These are phyloP conservation scores for Temnothorax longispinosus DNA, from an alignment of 1,140 invertebrate genomes.

Conservation along the genomic window DNA sequence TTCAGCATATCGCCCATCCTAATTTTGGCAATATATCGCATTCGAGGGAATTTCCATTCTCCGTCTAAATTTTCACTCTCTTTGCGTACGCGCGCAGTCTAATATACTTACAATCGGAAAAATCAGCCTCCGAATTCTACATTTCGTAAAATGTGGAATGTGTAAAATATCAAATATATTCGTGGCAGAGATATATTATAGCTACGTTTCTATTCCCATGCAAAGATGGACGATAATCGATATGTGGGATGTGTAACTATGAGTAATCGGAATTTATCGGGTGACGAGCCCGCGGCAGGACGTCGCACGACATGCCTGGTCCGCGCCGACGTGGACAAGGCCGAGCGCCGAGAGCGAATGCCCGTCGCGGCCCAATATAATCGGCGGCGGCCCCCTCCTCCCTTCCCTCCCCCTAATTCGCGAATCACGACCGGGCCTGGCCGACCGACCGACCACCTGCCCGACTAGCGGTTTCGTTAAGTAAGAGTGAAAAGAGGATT, in stretches of 20 bases:
- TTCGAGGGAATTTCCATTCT: not conserved
- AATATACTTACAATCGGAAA: not conserved
- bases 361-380: slow-evolving; percentile 28
- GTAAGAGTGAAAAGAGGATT: slow-evolving; percentile 58
- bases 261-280: slow-evolving; percentile 51
- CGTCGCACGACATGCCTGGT: not conserved
- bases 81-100: not conserved
- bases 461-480: slow-evolving; percentile 46
- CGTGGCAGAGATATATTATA: not conserved
- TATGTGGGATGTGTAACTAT: not conserved
- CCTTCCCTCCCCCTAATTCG: slow-evolving; percentile 23
- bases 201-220: too few relatives aligned
- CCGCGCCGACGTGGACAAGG: slow-evolving; percentile 20
- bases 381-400: slow-evolving; percentile 30
- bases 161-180: not conserved
- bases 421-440: slow-evolving; percentile 31
- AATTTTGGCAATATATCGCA: not conserved
- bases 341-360: not conserved
- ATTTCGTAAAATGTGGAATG: not conserved
- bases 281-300: not conserved
- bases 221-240: not conserved
- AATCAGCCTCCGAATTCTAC: too few relatives aligned
- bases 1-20: not conserved
- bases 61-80: not conserved
- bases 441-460: slow-evolving; percentile 34